Evolutionary conservation across 92 coral and sea anemone genomes (phyloP).

Genomic region (Palythoa grandis): DNA sequence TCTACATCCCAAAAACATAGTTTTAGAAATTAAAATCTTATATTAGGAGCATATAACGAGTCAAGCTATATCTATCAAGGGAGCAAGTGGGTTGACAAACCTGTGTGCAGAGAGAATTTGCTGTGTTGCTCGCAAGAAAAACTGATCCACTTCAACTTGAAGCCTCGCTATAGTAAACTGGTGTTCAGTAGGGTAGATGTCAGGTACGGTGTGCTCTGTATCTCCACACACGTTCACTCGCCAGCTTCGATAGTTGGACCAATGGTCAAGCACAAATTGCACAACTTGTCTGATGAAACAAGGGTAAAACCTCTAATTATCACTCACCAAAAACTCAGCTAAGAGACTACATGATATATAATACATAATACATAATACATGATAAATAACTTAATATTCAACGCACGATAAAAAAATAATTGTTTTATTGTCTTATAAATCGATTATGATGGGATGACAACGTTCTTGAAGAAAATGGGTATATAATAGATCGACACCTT

Average conservation of each 20-base stretch:
- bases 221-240: conserved; percentile 79
- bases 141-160: conserved; percentile 95
- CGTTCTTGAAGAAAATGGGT: too few relatives aligned
- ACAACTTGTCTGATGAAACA: conserved; percentile 75
- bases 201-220: conserved; percentile 68
- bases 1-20: too few relatives aligned
- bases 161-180: conserved; percentile 82
- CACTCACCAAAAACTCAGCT: background rate
- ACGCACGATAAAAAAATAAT: too few relatives aligned
- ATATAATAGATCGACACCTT: too few relatives aligned
- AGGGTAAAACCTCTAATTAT: background rate
- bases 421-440: too few relatives aligned
- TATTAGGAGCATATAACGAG: too few relatives aligned
- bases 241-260: conserved; percentile 92
- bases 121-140: conserved; percentile 94
- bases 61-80: background rate
- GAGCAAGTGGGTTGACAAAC: conserved; percentile 41
- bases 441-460: too few relatives aligned
- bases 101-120: conserved; percentile 94
- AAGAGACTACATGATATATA: too few relatives aligned
- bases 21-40: too few relatives aligned
- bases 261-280: conserved; percentile 89
- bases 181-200: conserved; percentile 66
- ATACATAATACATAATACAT: too few relatives aligned
- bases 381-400: too few relatives aligned